These are phyloP conservation scores for Anisognathus igniventris DNA, from an alignment of 2,797 vertebrate species.

Conservation along the genomic window DNA sequence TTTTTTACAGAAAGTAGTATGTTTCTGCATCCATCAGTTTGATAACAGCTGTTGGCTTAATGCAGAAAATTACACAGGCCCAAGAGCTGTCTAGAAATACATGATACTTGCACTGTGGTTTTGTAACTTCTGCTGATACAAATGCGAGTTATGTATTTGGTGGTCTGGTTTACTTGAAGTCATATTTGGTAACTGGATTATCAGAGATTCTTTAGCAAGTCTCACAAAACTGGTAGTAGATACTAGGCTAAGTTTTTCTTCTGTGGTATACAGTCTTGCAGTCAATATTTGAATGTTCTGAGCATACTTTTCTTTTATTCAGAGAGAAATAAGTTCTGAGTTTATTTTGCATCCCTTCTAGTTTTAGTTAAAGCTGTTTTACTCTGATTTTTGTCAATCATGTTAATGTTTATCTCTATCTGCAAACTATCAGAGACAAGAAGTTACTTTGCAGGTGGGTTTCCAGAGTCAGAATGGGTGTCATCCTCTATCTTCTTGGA, in stretches of 20 bases:
- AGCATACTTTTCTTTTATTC: background rate
- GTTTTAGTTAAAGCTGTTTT: background rate
- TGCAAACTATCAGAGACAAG: background rate
- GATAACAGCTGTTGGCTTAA: background rate
- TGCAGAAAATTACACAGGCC: background rate
- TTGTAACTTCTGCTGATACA: background rate
- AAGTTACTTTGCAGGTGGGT: background rate
- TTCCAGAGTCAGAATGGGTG: background rate
- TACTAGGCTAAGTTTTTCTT: background rate
- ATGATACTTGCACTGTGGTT: background rate
- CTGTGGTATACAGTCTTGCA: background rate
- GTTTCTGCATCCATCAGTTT: background rate
- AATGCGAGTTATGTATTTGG: background rate
- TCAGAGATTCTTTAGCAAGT: background rate
- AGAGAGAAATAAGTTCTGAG: background rate
- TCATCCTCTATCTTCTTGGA: background rate
- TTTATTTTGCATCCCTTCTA: background rate
- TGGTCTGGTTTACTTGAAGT: background rate
- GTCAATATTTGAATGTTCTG: background rate
- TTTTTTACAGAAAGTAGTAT: background rate
- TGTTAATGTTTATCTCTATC: background rate
- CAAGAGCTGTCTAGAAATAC: background rate
- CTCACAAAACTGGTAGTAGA: background rate
- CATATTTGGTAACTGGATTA: background rate
- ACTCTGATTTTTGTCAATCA: background rate